Evolutionary conservation across 2,888 invertebrate species (phyloP), one percentile per base, ranked within the genome.

Genomic region (Sphecodes monilicornis): DNA sequence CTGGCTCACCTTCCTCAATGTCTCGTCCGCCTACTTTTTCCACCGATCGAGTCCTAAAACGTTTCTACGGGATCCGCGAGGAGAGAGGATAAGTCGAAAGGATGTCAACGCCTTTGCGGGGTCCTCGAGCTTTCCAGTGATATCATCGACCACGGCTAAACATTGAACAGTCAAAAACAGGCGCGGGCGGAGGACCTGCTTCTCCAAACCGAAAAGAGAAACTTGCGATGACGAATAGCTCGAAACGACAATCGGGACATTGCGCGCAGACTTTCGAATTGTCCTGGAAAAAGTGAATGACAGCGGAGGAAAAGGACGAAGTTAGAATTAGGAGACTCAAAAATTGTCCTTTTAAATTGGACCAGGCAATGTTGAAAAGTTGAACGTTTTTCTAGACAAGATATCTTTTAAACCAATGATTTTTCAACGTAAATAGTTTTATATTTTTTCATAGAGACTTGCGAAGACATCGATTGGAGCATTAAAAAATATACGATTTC

Each of bases 1-100:
- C 57, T 81, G 86, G 74, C 69, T 86, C 78, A 85, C 90, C 89
- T 91, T 90, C 88, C 88, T 90, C 90, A 81, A 87, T 89, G 90
- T 86, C 90, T 82, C 78, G 91, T 92, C 90, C 91, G 91, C 92
- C 92, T 92, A 92, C 92, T 88, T 91, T 89, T 90, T 80, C 78
- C 76, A 80, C 22, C 72, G 76, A 71, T 76, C 79, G 57, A 36
- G 78, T 73, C 70, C 78, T 8, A 64, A 85, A 79, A 72, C 50
- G 54, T 39, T 22, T 64, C 72, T 36, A 18, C 41, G 60, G 77
- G 71, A 84, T 78, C 39, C 36, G 36, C 81, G 69, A 32, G 22
- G 69, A 32, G 22, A 50, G 50, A 50, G 66, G 71, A 78, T 76
- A 46, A 74, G 68, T 74, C 71, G 87, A 82, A 87, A 84, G 73